Percentiles rank a stretch among this genome's conserved stretches.
Conservation (phyloP, 2,797 vertebrate species). For the Xiphorhynchus erythropygius region DNA sequence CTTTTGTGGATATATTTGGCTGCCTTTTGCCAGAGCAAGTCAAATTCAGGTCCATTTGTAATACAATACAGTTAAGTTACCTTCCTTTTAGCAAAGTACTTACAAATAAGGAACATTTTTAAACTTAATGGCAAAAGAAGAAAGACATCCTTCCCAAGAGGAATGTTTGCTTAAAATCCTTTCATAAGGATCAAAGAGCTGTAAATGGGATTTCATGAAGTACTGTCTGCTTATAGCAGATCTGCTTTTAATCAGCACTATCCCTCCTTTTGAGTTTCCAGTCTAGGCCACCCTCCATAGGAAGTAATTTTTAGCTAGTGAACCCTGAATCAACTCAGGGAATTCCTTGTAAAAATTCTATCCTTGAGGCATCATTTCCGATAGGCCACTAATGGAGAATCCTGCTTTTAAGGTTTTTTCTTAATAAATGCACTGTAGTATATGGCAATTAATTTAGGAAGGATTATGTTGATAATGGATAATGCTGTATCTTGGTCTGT, state of each 20-base stretch:
- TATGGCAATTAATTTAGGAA: conserved; percentile 31
- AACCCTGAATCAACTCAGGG: background rate
- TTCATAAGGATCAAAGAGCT: conserved; percentile 56
- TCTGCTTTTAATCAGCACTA: conserved; percentile 35
- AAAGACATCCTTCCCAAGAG: conserved; percentile 19
- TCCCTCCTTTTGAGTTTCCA: background rate
- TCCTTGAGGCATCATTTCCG: background rate
- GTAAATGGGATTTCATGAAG: conserved; percentile 44
- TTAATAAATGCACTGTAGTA: background rate
- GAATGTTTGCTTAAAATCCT: conserved; percentile 33
- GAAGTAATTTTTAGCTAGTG: conserved; percentile 19
- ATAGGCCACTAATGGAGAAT: background rate
- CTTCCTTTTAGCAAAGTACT: background rate
- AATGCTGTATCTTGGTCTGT: background rate
- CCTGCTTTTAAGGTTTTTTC: conserved; percentile 21
- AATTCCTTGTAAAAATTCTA: background rate
- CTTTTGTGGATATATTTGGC: background rate
- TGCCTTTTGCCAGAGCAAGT: background rate
- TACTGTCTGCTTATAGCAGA: background rate
- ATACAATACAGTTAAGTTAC: background rate
- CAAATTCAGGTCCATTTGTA: background rate
- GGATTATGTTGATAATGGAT: conserved; percentile 5
- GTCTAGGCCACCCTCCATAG: background rate
- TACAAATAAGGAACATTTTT: conserved; percentile 24
- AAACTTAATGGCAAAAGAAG: conserved; percentile 13